Evolutionary conservation across 2,888 invertebrate species (phyloP), one percentile per base, ranked within the genome.

Genomic region (Andrena camellia): DNA sequence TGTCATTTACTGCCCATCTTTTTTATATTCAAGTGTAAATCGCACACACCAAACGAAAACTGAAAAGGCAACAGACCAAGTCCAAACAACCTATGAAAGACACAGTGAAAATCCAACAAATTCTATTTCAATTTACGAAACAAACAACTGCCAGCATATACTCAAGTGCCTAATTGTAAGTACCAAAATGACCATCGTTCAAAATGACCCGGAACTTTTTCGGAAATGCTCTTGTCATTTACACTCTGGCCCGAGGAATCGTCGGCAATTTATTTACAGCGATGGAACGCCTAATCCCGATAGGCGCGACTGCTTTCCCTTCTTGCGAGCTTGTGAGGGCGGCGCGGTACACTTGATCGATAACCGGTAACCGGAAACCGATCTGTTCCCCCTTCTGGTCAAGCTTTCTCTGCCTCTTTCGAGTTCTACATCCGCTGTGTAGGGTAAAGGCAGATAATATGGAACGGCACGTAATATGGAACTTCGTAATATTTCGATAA

Each of bases 231-330:
- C 95, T 95, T 13, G 96, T 96, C 87, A 91, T 96, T 8, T 95
- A 95, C 87, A 95, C 96, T 5, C 94, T 95, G 52, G 95, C 96
- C 0, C 92, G 94, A 13, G 96, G 96, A 0, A 93, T 96, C 0
- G 94, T 96, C 29, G 96, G 96, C 83, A 96, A 96, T 13, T 93
- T 95, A 59, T 93, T 96, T 0, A 96, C 96, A 0, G 94, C 94
- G 69, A 90, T 94, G 59, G 94, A 94, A 2, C 95, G 95, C 50
- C 92, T 96, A 2, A 90, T 96, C 59, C 94, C 96, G 5, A 95
- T 95, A 0, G 96, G 96, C 80, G 95, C 95, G 0, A 95, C 95
- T n/a, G 95, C 96, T 0, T 95, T 95, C 0, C 91, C 96, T 10
- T 35, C 10, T 35, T 10, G 35, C 10, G 35, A 4, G 96, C 96